Evolutionary conservation across 2,797 vertebrate species (phyloP).

Genomic region (Calcarius lapponicus): DNA sequence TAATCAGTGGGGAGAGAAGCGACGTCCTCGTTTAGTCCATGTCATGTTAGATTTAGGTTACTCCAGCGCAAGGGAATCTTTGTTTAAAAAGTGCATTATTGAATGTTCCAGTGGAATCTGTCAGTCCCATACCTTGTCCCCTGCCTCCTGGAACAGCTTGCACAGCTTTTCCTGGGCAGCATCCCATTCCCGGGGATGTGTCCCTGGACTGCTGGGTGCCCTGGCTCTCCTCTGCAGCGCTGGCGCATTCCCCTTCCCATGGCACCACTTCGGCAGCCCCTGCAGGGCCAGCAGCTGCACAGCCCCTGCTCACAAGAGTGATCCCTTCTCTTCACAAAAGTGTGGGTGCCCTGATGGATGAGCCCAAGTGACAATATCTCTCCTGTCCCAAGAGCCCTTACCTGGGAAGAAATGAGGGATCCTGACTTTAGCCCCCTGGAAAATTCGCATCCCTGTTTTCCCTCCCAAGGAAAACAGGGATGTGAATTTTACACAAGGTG

Average conservation of each 20-base stretch:
- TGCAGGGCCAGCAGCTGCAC: not conserved
- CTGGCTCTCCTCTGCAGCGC: not conserved
- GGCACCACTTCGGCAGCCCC: not conserved
- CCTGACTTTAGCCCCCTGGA: not conserved
- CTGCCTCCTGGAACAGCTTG: not conserved
- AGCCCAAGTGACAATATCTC: not conserved
- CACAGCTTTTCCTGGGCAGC: not conserved
- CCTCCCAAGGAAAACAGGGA: not conserved
- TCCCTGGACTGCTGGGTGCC: not conserved
- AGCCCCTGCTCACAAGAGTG: rapidly evolving
- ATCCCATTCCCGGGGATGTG: not conserved
- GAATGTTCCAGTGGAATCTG: not conserved
- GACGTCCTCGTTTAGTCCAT: conserved; percentile 39
- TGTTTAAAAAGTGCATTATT: not conserved
- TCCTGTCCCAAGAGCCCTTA: not conserved
- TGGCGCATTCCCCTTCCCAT: rapidly evolving
- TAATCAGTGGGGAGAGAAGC: conserved; percentile 47
- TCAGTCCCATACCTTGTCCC: rapidly evolving
- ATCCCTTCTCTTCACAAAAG: not conserved
- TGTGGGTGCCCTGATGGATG: not conserved
- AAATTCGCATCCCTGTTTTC: too few species aligned
- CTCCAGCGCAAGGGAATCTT: not conserved
- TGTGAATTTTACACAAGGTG: not conserved
- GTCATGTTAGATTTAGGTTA: conserved; percentile 67
- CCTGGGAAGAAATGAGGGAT: not conserved